A percentile compares a stretch with the other conserved stretches of the same genome.
Evolutionary conservation across 2,797 vertebrate species (phyloP).

Genomic region (Aeoliscus strigatus): DNA sequence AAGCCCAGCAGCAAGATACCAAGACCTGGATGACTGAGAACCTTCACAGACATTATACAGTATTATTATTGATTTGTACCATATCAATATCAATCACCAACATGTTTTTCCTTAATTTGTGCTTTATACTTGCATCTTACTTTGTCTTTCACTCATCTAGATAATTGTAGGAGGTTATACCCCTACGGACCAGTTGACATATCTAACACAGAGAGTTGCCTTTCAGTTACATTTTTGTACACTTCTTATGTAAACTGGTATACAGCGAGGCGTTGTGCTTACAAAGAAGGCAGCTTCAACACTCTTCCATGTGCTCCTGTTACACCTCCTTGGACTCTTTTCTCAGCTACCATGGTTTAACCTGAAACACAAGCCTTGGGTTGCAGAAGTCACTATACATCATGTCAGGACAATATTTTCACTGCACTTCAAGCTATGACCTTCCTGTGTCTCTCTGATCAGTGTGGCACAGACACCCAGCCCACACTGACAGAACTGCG

Average conservation of each 20-base stretch:
- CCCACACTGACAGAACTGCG: conserved; percentile 52
- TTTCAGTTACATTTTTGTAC: too few relatives aligned
- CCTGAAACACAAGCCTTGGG: conserved; percentile 59
- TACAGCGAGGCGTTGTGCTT: conserved; percentile 17
- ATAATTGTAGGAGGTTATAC: too few relatives aligned
- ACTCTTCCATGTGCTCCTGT: conserved; percentile 38
- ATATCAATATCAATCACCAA: too few relatives aligned
- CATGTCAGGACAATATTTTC: conserved; percentile 69
- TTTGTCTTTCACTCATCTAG: too few relatives aligned
- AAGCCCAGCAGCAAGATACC: too few relatives aligned
- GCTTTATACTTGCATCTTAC: too few relatives aligned
- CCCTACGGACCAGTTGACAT: too few relatives aligned
- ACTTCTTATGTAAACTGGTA: conserved; percentile 13
- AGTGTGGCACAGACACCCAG: conserved; percentile 49
- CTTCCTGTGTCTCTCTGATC: conserved; percentile 61
- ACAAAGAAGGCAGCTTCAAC: conserved; percentile 38
- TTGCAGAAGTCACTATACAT: conserved; percentile 63
- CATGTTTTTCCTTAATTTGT: too few relatives aligned
- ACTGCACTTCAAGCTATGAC: conserved; percentile 58
- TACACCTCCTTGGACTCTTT: conserved; percentile 52
- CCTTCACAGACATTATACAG: too few relatives aligned
- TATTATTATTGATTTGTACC: too few relatives aligned
- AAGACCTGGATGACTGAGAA: too few relatives aligned
- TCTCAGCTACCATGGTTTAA: conserved; percentile 53
- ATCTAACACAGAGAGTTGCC: too few relatives aligned